Percentiles rank a stretch among this genome's conserved stretches.
These are phyloP conservation scores for Vollenhovia emeryi DNA, from an alignment of 1,140 invertebrate genomes.

Conservation along the genomic window DNA sequence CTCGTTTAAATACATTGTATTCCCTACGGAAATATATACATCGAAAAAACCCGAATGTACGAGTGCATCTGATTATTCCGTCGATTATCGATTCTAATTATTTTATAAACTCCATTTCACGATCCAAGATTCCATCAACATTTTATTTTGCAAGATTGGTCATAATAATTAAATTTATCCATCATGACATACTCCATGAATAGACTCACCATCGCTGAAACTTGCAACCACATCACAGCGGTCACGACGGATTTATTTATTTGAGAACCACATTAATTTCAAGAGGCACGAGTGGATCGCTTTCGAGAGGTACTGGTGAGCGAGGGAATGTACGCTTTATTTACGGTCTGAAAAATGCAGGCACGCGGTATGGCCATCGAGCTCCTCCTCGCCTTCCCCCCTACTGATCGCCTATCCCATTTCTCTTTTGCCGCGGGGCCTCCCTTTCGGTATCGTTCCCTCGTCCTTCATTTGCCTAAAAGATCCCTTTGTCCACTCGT, in stretches of 20 bases:
- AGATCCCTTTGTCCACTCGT: constrained; percentile 75
- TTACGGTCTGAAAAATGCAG: constrained; percentile 73
- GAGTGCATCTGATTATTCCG: neutral
- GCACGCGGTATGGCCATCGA: constrained; percentile 66
- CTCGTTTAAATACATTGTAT: neutral
- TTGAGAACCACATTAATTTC: constrained; percentile 62
- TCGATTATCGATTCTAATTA: neutral
- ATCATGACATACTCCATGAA: neutral
- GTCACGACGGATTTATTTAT: constrained; percentile 66
- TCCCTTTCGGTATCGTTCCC: constrained; percentile 67
- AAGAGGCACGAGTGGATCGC: constrained; percentile 51
- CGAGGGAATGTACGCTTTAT: constrained; percentile 64
- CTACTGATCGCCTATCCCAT: constrained; percentile 67
- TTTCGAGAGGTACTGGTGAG: constrained; percentile 57
- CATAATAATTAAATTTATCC: neutral
- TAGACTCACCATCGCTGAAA: neutral
- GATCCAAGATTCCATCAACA: neutral
- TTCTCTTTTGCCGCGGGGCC: constrained; percentile 71
- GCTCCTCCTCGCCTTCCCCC: constrained; percentile 20
- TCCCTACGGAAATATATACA: neutral
- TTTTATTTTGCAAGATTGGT: constrained; percentile 5
- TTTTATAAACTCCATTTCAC: neutral
- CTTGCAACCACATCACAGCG: constrained; percentile 36
- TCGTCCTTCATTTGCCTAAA: constrained; percentile 75
- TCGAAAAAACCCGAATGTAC: neutral